Base-by-base conservation (phyloP, 1,140 invertebrate species). In the Lutraria rhynchaena region DNA sequence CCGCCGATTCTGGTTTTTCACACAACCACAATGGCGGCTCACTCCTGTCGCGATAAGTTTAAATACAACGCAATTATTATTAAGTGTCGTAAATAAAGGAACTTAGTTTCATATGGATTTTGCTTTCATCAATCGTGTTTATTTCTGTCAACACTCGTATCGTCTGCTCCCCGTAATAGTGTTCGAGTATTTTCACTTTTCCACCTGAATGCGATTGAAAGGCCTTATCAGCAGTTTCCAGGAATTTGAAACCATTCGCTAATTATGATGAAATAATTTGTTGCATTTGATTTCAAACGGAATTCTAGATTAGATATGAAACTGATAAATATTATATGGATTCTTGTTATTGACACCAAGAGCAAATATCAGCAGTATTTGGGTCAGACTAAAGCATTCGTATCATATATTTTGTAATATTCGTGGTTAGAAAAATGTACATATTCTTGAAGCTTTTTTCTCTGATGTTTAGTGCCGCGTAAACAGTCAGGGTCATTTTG, bases 31-130 rank as follows among this genome's bases (percentile, higher is more conserved):
- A 75, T 75, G 73, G 55, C 58, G 37, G 41, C 31, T 75, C 73
- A 33, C 73, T 75, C 73, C 73, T 61, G 58, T 63, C 41, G 73
- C 73, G 73, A 75, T 75, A 75, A 75, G 35, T 75, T 75, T 75
- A 61, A 75, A 75, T 75, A 75, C 73, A 61, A 19, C 57, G 58
- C 73, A 75, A 75, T 75, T 75, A 75, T 61, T n/a, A 35, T 33
- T n/a, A 75, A 61, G 73, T 75, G 73, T 75, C 73, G 58, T 75
- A 75, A 75, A 75, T 75, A 75, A 75, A 46, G 35, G n/a, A 63
- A 19, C 37, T 41, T 75, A 37, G 35, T 63, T 75, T 46, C 33
- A 11, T 24, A 75, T 75, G 58, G 73, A 75, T 75, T 75, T 75
- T 75, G n/a, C 57, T 63, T 61, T 75, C 58, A 75, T 37, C 41